phyloP scores from a whole-genome alignment of 2,888 invertebrate genomes.

The Epinotia demarniana region DNA sequence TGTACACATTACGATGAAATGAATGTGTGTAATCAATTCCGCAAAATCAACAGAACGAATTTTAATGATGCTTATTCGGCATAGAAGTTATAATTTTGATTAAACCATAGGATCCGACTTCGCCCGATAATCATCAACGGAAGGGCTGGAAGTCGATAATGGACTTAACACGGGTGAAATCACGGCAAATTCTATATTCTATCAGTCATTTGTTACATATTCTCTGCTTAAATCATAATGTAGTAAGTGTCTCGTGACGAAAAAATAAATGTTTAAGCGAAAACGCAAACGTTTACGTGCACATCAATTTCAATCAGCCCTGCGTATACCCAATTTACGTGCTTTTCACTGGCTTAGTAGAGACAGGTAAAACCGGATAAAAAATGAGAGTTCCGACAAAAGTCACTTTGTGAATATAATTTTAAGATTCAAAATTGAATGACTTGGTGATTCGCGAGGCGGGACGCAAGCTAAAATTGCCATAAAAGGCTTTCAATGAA shows the following conservation, averaged over 20 bases:
- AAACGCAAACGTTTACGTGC: constrained; percentile 1
- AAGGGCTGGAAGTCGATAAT: no score
- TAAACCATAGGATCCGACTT: no score
- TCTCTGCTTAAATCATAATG: no score
- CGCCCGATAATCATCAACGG: no score
- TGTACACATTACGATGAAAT: no score
- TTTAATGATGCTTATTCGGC: no score
- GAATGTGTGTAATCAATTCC: no score
- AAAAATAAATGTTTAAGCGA: neutral
- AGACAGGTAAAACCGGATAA: constrained; percentile 15
- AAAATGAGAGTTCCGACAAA: neutral
- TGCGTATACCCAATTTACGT: constrained; percentile 13
- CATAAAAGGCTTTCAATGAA: constrained; percentile 65
- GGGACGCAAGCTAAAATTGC: constrained; percentile 43
- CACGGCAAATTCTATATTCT: neutral
- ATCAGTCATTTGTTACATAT: neutral
- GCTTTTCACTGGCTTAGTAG: constrained; percentile 10
- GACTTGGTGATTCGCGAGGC: neutral
- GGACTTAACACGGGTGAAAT: no score
- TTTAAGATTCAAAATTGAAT: constrained; percentile 19
- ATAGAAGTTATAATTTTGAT: no score
- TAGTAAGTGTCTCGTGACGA: neutral
- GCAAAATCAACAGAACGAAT: no score
- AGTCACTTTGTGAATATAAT: neutral
- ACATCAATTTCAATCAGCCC: constrained; percentile 26